Evolutionary conservation across 2,888 invertebrate species (phyloP).

Genomic region (Thymelicus sylvestris): DNA sequence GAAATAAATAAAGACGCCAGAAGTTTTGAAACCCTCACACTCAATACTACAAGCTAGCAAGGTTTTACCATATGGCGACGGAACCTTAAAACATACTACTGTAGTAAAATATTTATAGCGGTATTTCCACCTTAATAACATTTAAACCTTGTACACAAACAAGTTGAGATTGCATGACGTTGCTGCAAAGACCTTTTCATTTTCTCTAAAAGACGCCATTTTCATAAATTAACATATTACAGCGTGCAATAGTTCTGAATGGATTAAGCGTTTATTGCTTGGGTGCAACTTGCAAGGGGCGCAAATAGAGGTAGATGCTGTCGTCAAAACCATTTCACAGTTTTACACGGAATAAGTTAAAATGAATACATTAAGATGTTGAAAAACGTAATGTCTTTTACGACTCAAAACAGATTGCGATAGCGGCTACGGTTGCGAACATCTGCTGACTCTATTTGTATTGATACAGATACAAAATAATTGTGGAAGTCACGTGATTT

Average conservation of each 20-base stretch:
- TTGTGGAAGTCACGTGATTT: too few relatives aligned
- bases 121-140: slow-evolving; percentile 7
- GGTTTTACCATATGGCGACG: too few relatives aligned
- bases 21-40: too few relatives aligned
- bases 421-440: neutral
- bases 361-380: neutral
- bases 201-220: slow-evolving; percentile 22
- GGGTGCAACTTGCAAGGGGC: neutral
- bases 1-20: too few relatives aligned
- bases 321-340: slow-evolving; percentile 6
- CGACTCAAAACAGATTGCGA: neutral
- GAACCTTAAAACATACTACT: neutral
- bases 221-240: slow-evolving; percentile 36
- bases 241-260: slow-evolving; percentile 20
- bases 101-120: slow-evolving; percentile 6
- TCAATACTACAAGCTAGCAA: too few relatives aligned
- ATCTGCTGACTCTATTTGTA: too few relatives aligned
- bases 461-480: too few relatives aligned
- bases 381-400: neutral
- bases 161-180: slow-evolving; percentile 13
- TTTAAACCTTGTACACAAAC: slow-evolving; percentile 13
- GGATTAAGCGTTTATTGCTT: slow-evolving; percentile 21
- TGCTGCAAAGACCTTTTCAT: slow-evolving; percentile 9
- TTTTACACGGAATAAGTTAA: slow-evolving; percentile 5
- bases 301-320: neutral